A percentile compares a stretch with the other conserved stretches of the same genome.
phyloP scores from a whole-genome alignment of 2,888 invertebrate genomes.

The Xylota sylvarum region DNA sequence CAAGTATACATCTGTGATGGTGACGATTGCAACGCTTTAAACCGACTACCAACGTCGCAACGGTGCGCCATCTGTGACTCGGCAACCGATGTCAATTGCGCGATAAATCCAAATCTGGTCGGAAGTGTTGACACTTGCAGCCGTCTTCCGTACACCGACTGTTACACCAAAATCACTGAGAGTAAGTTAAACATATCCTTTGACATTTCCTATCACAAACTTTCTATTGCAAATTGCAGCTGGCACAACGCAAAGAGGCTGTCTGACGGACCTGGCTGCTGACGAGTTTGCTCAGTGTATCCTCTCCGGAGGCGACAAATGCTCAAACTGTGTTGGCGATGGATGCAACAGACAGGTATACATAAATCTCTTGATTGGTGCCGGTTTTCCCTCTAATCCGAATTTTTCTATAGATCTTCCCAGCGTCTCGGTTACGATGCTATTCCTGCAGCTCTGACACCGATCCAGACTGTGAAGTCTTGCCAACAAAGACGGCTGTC shows the following conservation, averaged over 20 bases:
- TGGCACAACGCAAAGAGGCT: conserved; percentile 81
- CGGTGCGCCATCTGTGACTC: conserved; percentile 81
- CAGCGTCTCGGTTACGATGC: conserved; percentile 81
- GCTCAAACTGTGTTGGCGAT: conserved; percentile 79
- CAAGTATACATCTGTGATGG: conserved; percentile 80
- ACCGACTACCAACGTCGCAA: conserved; percentile 72
- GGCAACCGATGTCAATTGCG: conserved; percentile 79
- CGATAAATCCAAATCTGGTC: conserved; percentile 78
- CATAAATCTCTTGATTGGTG: background rate
- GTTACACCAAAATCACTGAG: conserved; percentile 78
- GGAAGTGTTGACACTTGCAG: conserved; percentile 78
- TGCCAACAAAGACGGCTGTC: conserved; percentile 77
- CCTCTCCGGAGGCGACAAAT: conserved; percentile 79
- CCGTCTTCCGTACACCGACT: conserved; percentile 80
- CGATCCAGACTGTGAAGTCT: conserved; percentile 80
- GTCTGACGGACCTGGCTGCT: conserved; percentile 79
- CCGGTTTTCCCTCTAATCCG: background rate
- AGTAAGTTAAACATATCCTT: conserved; percentile 68
- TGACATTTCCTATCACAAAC: background rate
- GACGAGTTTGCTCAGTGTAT: conserved; percentile 80
- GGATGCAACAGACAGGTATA: conserved; percentile 82
- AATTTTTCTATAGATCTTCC: conserved; percentile 79
- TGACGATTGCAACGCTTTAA: conserved; percentile 80
- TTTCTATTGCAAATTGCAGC: conserved; percentile 73
- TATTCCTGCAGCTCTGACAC: conserved; percentile 80